Conservation (phyloP, 2,888 invertebrate genomes). For the Sacculina carcini region DNA sequence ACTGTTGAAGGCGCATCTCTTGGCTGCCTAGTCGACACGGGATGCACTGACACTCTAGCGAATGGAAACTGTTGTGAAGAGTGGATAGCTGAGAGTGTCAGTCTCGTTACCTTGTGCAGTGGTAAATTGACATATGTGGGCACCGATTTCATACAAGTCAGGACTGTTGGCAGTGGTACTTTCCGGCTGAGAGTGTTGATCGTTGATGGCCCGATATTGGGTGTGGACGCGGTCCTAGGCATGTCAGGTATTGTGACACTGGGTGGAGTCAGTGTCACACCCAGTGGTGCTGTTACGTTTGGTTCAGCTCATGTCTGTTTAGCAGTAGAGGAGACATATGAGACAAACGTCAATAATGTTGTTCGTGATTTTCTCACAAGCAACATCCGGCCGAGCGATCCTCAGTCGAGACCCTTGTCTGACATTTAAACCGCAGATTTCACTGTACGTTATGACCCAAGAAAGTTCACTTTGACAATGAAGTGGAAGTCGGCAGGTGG, state of each 20-base stretch:
- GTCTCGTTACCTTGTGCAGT: not conserved
- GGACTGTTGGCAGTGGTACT: not conserved
- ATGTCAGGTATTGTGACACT: not conserved
- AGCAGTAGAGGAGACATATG: too few species aligned
- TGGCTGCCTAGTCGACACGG: not conserved
- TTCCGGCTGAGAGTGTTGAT: not conserved
- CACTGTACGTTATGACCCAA: not conserved
- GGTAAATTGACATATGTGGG: not conserved
- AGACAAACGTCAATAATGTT: too few species aligned
- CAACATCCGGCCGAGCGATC: too few species aligned
- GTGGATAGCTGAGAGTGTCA: not conserved
- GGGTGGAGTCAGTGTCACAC: not conserved
- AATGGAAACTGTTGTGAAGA: not conserved
- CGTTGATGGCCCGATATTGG: not conserved
- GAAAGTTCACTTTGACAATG: not conserved
- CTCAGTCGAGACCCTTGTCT: too few species aligned
- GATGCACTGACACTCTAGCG: not conserved
- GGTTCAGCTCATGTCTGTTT: too few species aligned
- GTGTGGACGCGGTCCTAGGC: not conserved
- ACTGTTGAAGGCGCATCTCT: not conserved
- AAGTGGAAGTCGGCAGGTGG: not conserved
- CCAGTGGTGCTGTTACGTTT: too few species aligned
- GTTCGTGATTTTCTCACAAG: too few species aligned
- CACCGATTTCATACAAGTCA: not conserved
- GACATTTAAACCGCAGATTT: not conserved